phyloP scores from a whole-genome alignment of 2,797 vertebrate genomes.

The Peromyscus aztecus region DNA sequence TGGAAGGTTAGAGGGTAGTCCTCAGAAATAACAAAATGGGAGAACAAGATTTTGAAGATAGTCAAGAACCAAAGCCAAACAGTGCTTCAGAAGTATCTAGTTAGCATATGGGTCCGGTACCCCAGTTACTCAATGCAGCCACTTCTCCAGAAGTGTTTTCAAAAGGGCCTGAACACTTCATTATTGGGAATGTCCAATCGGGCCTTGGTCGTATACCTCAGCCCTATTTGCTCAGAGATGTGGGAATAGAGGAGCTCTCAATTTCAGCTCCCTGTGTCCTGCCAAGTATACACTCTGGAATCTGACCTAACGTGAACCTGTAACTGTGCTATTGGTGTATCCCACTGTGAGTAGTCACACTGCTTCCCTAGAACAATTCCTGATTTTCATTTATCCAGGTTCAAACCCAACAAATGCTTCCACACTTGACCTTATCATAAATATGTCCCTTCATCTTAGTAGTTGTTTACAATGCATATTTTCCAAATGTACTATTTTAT shows the following conservation, averaged over 20 bases:
- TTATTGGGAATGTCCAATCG: neutral
- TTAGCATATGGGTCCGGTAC: too few species aligned
- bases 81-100: neutral
- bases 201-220: neutral
- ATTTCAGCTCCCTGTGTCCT: neutral
- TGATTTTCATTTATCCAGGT: neutral
- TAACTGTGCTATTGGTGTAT: neutral
- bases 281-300: neutral
- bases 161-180: neutral
- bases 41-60: conserved; percentile 5
- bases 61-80: neutral
- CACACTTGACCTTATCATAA: neutral
- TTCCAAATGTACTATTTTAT: conserved; percentile 17
- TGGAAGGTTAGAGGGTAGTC: neutral
- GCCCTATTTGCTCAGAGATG: neutral
- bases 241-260: neutral
- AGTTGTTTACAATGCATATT: conserved; percentile 31
- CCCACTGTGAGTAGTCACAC: neutral
- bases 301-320: neutral
- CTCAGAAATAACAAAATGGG: neutral
- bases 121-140: neutral
- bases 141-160: neutral
- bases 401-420: conserved; percentile 38
- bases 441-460: conserved; percentile 36
- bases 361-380: neutral